Evolutionary conservation across 2,797 vertebrate genomes (phyloP).

Genomic region (Dendrocincla tyrannina): DNA sequence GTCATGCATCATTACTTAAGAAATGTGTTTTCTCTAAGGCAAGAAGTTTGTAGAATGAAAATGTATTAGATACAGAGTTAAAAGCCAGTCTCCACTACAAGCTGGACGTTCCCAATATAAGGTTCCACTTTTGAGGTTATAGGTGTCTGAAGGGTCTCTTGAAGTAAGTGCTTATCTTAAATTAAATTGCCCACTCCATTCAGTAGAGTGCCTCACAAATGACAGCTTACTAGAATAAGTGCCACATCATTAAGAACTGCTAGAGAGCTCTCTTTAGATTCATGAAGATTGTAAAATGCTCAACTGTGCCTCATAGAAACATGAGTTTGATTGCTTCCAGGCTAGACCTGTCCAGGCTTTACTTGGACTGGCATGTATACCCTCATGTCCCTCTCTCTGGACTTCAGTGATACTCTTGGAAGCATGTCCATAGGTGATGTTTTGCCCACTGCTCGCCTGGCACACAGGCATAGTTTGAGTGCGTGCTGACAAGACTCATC

Average conservation of each 20-base stretch:
- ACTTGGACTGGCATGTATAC: not conserved
- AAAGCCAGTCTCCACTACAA: not conserved
- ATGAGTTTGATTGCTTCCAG: not conserved
- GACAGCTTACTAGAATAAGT: not conserved
- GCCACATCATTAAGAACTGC: not conserved
- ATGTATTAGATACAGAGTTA: not conserved
- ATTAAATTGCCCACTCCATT: not conserved
- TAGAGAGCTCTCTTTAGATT: not conserved
- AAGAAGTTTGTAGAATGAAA: not conserved
- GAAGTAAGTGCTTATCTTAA: not conserved
- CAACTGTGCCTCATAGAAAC: not conserved
- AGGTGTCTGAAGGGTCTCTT: not conserved
- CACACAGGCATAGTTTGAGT: not conserved
- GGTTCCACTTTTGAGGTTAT: not conserved
- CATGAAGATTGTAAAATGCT: not conserved
- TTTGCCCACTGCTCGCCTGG: not conserved
- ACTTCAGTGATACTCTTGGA: not conserved
- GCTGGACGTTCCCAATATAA: not conserved
- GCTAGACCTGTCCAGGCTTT: not conserved
- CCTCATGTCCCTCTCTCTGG: fast-evolving
- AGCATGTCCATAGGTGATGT: fast-evolving
- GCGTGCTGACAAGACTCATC: not conserved
- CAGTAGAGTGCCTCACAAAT: not conserved
- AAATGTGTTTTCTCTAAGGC: not conserved
- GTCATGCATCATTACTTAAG: not conserved